Evolutionary conservation across 2,113 vertebrate genomes (phyloP).

Genomic region (Myrmecobius fasciatus): DNA sequence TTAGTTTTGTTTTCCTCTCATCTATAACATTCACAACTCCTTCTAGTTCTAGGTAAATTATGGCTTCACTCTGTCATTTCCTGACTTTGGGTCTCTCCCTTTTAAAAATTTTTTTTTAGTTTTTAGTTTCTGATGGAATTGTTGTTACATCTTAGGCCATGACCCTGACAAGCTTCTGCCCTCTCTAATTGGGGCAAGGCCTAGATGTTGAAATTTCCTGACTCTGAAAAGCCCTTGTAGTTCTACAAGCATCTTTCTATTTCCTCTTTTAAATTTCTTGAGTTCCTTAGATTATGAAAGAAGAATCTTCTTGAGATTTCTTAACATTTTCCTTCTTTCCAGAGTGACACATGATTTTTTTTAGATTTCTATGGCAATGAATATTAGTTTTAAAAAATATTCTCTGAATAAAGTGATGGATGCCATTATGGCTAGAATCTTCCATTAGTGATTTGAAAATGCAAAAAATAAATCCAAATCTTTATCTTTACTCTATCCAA

Average conservation of each 20-base stretch:
- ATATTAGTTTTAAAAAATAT: not conserved
- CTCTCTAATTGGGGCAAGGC: not conserved
- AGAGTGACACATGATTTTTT: not conserved
- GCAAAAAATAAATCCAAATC: not conserved
- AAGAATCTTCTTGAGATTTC: not conserved
- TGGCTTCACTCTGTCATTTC: not conserved
- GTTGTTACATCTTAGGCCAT: not conserved
- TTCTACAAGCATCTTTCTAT: not conserved
- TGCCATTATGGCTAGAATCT: not conserved
- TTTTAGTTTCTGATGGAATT: not conserved
- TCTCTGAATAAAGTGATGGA: not conserved
- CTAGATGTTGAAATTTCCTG: not conserved
- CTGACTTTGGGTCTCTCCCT: not conserved
- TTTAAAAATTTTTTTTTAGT: not conserved
- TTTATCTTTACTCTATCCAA: not conserved
- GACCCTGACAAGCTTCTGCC: not conserved
- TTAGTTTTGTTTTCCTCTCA: not conserved
- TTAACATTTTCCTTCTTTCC: not conserved
- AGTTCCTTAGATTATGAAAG: conserved; percentile 2
- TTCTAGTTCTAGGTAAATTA: not conserved
- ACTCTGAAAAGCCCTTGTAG: not conserved
- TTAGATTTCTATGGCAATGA: not conserved
- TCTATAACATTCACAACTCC: not conserved
- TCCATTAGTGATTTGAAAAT: not conserved
- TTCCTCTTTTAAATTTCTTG: not conserved